Evolutionary conservation across 2,797 vertebrate genomes (phyloP), one percentile per base, ranked within the genome.

Genomic region (Pyrocephalus nanus): DNA sequence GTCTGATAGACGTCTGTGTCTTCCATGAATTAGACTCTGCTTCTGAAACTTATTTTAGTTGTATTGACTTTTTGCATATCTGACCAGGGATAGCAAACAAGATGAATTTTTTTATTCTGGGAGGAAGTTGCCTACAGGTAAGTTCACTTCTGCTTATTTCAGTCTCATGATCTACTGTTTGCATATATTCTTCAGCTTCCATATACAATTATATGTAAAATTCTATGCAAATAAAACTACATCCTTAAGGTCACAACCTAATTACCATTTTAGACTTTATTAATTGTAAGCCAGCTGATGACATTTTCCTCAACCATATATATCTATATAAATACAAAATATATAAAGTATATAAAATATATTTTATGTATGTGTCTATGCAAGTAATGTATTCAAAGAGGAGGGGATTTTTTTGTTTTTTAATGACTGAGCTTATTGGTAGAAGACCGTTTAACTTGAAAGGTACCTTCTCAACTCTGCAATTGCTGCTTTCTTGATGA

Each of bases 21-120:
- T 57, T 32, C 13, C 2, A 15, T n/a, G 32, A 74, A 60, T 32
- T 26, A 66, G 12, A 92, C 55, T 32, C 60, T 29, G 2, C 55
- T 82, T 82, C n/a, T 34, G 79, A 79, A 85, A 42, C 22, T 45
- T 65, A 36, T 7, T 88, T 84, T 15, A 65, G 8, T n/a, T 43
- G 5, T 34, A 55, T 12, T 2, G 5, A 0, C 34, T 72, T 77
- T 81, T 69, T 64, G 15, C 2, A 0, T 69, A 34, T 78, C 26
- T 82, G 43, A 42, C 13, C 29, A 86, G 30, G 76, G 14, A 25
- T 17, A 15, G 29, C 22, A 55, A 55, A 43, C 8, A 71, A 67
- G 53, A 29, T 65, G 15, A 62, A 53, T 50, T 77, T 61, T 9
- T 9, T 58, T 86, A 60, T 79, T 32, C 25, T 62, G n/a, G 14